A percentile compares a stretch with the other conserved stretches of the same genome.
Conservation (phyloP, 2,888 invertebrate species). For the Hartigia nigra region DNA sequence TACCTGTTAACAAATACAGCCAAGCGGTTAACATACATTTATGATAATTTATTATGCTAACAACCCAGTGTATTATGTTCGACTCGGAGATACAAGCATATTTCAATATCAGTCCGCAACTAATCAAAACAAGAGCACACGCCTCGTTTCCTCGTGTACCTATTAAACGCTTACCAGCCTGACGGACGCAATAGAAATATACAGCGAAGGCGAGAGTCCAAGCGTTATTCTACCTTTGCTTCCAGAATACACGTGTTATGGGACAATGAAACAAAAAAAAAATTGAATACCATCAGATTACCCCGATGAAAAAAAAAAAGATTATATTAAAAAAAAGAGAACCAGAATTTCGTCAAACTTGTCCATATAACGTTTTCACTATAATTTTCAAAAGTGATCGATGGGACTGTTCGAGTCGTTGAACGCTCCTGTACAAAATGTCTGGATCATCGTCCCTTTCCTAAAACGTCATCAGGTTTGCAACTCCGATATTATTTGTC, state of each 20-base stretch:
- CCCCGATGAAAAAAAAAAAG: conserved; percentile 1
- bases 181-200: conserved; percentile 11
- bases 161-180: conserved; percentile 10
- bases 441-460: background rate
- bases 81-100: conserved; percentile 39
- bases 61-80: conserved; percentile 46
- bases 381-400: background rate
- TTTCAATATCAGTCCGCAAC: conserved; percentile 44
- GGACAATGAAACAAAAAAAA: conserved; percentile 17
- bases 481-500: conserved; percentile 43
- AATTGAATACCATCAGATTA: conserved; percentile 8
- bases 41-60: conserved; percentile 58
- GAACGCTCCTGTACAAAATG: no score
- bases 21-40: conserved; percentile 55
- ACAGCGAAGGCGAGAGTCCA: conserved; percentile 23
- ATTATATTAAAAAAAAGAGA: background rate
- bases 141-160: conserved; percentile 14
- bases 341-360: background rate
- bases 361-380: background rate
- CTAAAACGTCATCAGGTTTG: conserved; percentile 25
- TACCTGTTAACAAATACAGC: conserved; percentile 60
- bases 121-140: conserved; percentile 38
- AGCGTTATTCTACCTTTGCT: conserved; percentile 13
- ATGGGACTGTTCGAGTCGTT: background rate
- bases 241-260: conserved; percentile 14